Evolutionary conservation across 2,888 invertebrate genomes (phyloP), one percentile per base, ranked within the genome.

Genomic region (Eupithecia vulgata): DNA sequence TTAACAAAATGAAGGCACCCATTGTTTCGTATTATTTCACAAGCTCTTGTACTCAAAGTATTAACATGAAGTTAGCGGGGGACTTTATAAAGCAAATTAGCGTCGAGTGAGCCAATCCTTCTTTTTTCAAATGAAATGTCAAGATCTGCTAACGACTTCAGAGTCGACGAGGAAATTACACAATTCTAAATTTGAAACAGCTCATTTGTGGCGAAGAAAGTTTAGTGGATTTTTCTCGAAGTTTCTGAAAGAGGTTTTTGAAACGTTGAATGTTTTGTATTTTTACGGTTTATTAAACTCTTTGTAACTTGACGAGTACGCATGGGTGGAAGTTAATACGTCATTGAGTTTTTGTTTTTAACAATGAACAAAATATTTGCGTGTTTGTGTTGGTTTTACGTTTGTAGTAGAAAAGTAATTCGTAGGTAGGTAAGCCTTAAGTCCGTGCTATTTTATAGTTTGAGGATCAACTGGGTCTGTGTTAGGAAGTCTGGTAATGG

Each of bases 41-140:
- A 13, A 52, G 52, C 67, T 70, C 70, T 66, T 37, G 13, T 12
- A 21, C 67, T 73, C 34, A 48, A 70, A 70, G 66, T 67, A 48
- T 48, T 59, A 74, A 25, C 68, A 67, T 42, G 48, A 76, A 77
- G 76, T 77, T 65, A 71, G 83, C 80, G 74, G 80, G 17, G 65
- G 64, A 70, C 59, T 68, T 74, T 48, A 74, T 79, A 78, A 80
- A 77, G 80, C 83, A 86, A 90, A 90, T 90, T 87, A 87, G 84
- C 83, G 81, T 77, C 59, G 85, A 75, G 81, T 85, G 87, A 87
- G 85, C 84, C 83, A 87, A 90, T 89, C 84, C 87, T 89, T 89
- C 87, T 89, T 89, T 88, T 87, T 86, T 82, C 72, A 78, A 88
- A 89, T 85, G 86, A 88, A 90, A 90, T 83, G 89, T 88, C 89